Evolutionary conservation across 1,140 invertebrate genomes (phyloP).

Genomic region (Archegozetes longisetosus): DNA sequence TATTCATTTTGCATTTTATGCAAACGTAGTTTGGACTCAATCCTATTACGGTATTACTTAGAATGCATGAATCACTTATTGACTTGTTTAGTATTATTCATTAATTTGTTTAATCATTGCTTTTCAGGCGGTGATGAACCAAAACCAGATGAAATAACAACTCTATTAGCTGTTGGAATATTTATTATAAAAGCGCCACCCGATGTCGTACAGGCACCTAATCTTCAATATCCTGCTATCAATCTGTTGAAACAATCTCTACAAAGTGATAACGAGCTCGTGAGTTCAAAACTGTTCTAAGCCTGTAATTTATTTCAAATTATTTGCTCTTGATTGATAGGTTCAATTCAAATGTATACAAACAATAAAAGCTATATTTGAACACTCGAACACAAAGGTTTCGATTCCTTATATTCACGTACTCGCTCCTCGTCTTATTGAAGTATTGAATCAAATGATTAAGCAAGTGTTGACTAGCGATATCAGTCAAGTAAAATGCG

Average conservation of each 20-base stretch:
- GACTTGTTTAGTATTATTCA: background rate
- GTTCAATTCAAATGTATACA: constrained; percentile 60
- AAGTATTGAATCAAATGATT: constrained; percentile 19
- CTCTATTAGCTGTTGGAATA: constrained; percentile 68
- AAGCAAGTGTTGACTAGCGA: background rate
- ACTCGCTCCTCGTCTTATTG: constrained; percentile 40
- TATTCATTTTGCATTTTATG: too few relatives aligned
- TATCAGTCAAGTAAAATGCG: constrained; percentile 22
- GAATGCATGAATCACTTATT: background rate
- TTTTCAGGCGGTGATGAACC: constrained; percentile 37
- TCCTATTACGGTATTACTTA: too few relatives aligned
- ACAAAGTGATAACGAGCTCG: constrained; percentile 51
- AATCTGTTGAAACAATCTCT: constrained; percentile 79
- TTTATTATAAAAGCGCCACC: constrained; percentile 64
- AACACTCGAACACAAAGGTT: constrained; percentile 46
- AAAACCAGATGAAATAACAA: constrained; percentile 62
- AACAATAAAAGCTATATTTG: constrained; percentile 53
- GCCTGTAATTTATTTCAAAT: constrained; percentile 17
- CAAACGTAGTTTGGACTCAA: too few relatives aligned
- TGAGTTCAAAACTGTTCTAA: constrained; percentile 30
- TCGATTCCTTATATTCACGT: constrained; percentile 63
- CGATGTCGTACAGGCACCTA: constrained; percentile 52
- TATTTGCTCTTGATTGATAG: constrained; percentile 28
- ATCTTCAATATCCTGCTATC: constrained; percentile 77
- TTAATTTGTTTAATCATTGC: too few relatives aligned